A percentile compares a stretch with the other conserved stretches of the same genome.
Evolutionary conservation across 2,797 vertebrate genomes (phyloP).

Genomic region (Cephalopachus bancanus): DNA sequence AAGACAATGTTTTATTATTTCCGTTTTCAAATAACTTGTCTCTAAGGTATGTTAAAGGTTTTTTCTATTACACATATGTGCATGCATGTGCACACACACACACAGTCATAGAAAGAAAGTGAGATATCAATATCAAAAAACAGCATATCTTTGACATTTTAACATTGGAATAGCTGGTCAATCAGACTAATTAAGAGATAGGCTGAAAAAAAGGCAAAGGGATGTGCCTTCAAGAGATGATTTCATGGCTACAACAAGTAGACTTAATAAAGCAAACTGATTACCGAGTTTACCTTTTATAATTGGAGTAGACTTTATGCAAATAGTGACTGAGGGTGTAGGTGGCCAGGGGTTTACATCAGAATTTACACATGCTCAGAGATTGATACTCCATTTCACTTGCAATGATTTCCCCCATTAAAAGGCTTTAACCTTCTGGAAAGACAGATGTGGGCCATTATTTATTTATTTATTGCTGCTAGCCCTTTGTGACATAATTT

Average conservation of each 20-base stretch:
- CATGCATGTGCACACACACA: background rate
- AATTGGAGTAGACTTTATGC: background rate
- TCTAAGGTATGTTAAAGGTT: background rate
- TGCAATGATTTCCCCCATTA: background rate
- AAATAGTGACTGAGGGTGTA: background rate
- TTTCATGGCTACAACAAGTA: background rate
- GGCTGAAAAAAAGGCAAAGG: background rate
- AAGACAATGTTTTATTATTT: background rate
- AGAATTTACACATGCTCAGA: background rate
- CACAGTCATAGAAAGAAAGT: rapidly evolving
- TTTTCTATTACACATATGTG: background rate
- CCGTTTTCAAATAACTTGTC: background rate
- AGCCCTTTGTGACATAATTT: background rate
- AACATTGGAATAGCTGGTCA: background rate
- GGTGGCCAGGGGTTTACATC: background rate
- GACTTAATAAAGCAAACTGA: background rate
- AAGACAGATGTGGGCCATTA: background rate
- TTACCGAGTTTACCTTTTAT: background rate
- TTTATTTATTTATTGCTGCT: background rate
- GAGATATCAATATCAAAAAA: background rate
- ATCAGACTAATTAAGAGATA: background rate
- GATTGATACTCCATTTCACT: background rate
- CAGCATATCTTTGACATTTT: background rate
- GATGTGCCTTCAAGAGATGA: background rate
- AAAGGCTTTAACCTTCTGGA: background rate